Conservation (phyloP, 64 coral and sea anemone species). For the Montipora foliosa region DNA sequence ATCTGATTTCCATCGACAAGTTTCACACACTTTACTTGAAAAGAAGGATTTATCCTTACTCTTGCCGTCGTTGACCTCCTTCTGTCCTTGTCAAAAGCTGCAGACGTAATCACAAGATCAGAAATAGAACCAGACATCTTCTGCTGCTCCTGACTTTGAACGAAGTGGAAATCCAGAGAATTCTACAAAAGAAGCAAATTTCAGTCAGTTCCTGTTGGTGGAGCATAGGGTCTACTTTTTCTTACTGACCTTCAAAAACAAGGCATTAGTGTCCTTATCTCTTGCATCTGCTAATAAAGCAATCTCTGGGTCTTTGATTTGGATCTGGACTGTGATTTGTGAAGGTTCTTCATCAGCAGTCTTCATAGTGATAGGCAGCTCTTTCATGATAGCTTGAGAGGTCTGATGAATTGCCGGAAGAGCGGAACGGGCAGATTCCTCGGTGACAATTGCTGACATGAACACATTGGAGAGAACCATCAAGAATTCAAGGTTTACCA, state of each 20-base stretch:
- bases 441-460: constrained; percentile 72
- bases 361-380: neutral
- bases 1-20: too few relatives aligned
- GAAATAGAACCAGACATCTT: constrained; percentile 85
- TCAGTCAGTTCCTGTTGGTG: too few relatives aligned
- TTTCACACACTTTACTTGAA: neutral
- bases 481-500: constrained; percentile 90
- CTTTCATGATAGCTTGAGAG: constrained; percentile 23
- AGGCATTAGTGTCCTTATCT: constrained; percentile 92
- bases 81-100: constrained; percentile 83
- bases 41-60: constrained; percentile 9
- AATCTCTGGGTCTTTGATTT: constrained; percentile 87
- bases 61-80: constrained; percentile 75
- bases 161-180: constrained; percentile 77
- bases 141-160: constrained; percentile 63
- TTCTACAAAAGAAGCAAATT: constrained; percentile 53
- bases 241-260: constrained; percentile 85
- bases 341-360: constrained; percentile 66
- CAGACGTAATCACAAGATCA: constrained; percentile 82
- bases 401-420: constrained; percentile 11
- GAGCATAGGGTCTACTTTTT: too few relatives aligned
- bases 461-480: constrained; percentile 80
- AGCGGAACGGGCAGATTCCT: neutral
- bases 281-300: constrained; percentile 93
- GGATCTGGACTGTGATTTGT: constrained; percentile 65